These are phyloP conservation scores for Aleiodes leptofemur DNA, from an alignment of 2,888 invertebrate species.

Conservation along the genomic window DNA sequence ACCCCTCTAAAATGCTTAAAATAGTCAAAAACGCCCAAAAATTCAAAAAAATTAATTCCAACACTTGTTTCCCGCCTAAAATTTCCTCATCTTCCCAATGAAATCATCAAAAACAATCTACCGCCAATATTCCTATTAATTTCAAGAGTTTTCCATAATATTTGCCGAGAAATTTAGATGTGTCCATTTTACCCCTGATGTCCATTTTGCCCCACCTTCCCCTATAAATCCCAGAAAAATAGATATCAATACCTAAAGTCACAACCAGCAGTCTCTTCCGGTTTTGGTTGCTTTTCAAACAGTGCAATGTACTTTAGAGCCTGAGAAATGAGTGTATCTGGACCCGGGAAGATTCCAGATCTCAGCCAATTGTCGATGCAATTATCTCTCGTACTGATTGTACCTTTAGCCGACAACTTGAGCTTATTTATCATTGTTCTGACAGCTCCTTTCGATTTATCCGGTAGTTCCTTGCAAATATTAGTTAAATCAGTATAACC, in stretches of 20 bases:
- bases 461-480: conserved; percentile 60
- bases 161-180: no score
- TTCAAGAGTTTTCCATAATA: no score
- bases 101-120: no score
- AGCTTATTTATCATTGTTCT: conserved; percentile 62
- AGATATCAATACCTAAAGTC: conserved; percentile 58
- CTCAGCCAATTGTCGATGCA: conserved; percentile 62
- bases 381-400: conserved; percentile 42
- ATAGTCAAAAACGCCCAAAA: no score
- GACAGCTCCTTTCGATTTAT: conserved; percentile 59
- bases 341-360: conserved; percentile 58
- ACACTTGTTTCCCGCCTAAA: no score
- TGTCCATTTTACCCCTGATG: no score
- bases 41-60: no score
- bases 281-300: conserved; percentile 66
- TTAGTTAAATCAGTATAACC: conserved; percentile 62
- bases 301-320: conserved; percentile 66
- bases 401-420: conserved; percentile 55
- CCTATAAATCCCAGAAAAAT: conserved; percentile 52
- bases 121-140: no score
- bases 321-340: conserved; percentile 60
- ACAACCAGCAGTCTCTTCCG: conserved; percentile 60
- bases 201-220: no score
- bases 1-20: no score
- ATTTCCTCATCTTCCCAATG: no score